Evolutionary conservation across 1,140 invertebrate genomes (phyloP).

Genomic region (Drosophila ambigua): DNA sequence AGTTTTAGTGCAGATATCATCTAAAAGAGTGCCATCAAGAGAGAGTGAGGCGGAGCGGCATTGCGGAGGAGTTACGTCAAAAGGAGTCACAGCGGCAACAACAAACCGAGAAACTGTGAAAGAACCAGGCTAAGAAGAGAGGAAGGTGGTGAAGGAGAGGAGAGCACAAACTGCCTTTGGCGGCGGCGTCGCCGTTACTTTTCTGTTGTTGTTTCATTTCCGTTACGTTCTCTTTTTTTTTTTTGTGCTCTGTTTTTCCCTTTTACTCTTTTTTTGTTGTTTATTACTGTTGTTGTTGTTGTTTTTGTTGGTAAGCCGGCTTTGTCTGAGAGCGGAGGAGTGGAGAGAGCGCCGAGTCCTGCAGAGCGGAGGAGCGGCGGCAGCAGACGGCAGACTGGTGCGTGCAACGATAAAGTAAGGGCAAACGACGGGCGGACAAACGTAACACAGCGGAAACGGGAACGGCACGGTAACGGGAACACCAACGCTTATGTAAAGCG

Average conservation of each 20-base stretch:
- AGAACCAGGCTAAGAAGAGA: conserved; percentile 11
- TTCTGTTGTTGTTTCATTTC: conserved; percentile 25
- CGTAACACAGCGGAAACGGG: neutral
- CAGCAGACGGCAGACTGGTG: neutral
- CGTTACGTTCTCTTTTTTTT: conserved; percentile 12
- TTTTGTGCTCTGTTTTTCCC: conserved; percentile 20
- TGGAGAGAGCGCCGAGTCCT: conserved; percentile 18
- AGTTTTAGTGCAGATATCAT: too few species aligned
- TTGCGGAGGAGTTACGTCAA: conserved; percentile 75
- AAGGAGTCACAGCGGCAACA: conserved; percentile 51
- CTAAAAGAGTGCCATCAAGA: neutral
- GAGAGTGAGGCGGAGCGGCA: conserved; percentile 21
- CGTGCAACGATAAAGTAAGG: too few species aligned
- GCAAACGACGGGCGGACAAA: too few species aligned
- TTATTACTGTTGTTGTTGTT: neutral
- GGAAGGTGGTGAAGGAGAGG: neutral
- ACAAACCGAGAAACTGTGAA: conserved; percentile 39
- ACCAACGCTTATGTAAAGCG: conserved; percentile 72
- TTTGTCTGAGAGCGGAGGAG: conserved; percentile 4
- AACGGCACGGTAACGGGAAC: conserved; percentile 14
- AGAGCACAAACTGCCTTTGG: conserved; percentile 33
- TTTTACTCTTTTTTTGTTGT: too few species aligned
- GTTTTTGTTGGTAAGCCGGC: conserved; percentile 42
- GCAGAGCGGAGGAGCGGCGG: conserved; percentile 10
- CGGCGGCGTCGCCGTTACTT: conserved; percentile 43